Conservation (phyloP, 2,888 invertebrate species). For the Proisotoma minuta region DNA sequence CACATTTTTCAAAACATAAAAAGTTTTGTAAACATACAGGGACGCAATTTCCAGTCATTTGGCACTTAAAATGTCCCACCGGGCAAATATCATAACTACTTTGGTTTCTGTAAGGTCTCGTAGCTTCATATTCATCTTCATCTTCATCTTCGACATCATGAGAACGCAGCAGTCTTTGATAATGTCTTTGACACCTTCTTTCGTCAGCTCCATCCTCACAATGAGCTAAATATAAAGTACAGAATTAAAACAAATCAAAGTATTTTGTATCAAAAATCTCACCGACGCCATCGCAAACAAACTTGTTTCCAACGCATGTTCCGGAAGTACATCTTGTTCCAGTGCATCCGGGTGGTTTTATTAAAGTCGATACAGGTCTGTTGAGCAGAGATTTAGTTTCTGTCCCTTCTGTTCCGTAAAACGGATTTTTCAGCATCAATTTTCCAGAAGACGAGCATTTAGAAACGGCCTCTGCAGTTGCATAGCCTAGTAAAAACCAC, state of each 20-base stretch:
- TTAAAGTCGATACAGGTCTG: slow-evolving; percentile 5
- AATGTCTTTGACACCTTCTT: slow-evolving; percentile 23
- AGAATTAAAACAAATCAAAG: no score
- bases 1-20: background rate
- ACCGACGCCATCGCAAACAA: slow-evolving; percentile 17
- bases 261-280: background rate
- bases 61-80: slow-evolving; percentile 26
- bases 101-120: no score
- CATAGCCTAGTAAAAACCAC: slow-evolving; percentile 22
- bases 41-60: slow-evolving; percentile 25
- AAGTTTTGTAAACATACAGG: slow-evolving; percentile 14
- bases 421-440: slow-evolving; percentile 17
- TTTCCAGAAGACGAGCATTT: background rate
- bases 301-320: slow-evolving; percentile 18
- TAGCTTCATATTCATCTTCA: background rate
- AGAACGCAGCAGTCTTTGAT: slow-evolving; percentile 10
- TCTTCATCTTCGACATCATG: slow-evolving; percentile 3
- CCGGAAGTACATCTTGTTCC: slow-evolving; percentile 28
- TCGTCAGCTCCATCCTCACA: slow-evolving; percentile 25
- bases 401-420: slow-evolving; percentile 9
- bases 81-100: slow-evolving; percentile 26
- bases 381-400: slow-evolving; percentile 6
- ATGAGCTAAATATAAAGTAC: background rate
- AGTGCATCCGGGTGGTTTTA: slow-evolving; percentile 8
- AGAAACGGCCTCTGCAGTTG: background rate